Evolutionary conservation across 2,888 invertebrate species (phyloP), one percentile per base, ranked within the genome.

Genomic region (Allygus modestus): DNA sequence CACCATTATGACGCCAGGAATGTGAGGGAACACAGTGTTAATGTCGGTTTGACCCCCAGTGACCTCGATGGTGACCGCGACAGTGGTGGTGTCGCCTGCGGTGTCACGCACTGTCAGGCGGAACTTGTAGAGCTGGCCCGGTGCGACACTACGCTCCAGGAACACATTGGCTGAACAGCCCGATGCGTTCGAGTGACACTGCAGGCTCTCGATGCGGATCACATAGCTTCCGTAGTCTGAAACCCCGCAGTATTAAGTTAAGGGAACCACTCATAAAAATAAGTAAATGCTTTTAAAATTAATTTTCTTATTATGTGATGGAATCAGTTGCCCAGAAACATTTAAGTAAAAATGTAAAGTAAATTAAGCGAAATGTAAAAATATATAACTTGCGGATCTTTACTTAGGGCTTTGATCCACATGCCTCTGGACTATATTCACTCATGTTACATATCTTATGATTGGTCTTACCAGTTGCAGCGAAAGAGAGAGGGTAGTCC

Each of bases 111-210:
- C 95, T 61, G 91, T 91, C 82, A 94, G 92, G 86, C 94, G 93
- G 91, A 96, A 97, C 92, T 97, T 96, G 90, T 97, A 96, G 89
- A 95, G 95, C 85, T 96, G 93, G n/a, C 96, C 96, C 0, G 95
- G 93, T 90, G 96, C 95, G 88, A 97, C 91, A 86, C 95, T 92
- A 88, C 95, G 93, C 87, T 94, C 93, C 86, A 97, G 92, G 87
- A 96, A 93, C 88, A 97, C 95, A 91, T 97, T 97, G 84, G 97
- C 97, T 90, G 97, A 96, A 91, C 97, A 97, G 88, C 96, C 95
- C 81, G 96, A 96, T 92, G 97, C 96, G 91, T 96, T 96, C 87
- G 95, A 93, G 85, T 95, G 95, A 92, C 97, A 97, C 75, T 97
- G 96, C 85, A 97, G 93, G 87, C 95, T 94, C 89, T 96, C 96